These are phyloP conservation scores for Troides helena DNA, from an alignment of 2,888 invertebrate species.

Conservation along the genomic window DNA sequence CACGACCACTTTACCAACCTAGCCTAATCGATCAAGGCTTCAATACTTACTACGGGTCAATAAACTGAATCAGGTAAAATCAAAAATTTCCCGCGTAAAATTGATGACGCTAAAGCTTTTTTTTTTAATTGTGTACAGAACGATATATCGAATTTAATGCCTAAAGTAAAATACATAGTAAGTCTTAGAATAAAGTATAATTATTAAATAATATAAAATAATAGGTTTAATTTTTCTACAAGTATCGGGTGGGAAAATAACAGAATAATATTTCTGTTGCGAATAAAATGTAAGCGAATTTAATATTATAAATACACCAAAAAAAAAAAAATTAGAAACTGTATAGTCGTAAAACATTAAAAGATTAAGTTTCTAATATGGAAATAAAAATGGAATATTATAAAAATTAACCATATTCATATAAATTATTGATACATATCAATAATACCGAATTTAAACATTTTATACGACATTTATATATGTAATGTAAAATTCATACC, in stretches of 20 bases:
- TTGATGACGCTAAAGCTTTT: not conserved
- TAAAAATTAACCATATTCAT: not conserved
- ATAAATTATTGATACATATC: not conserved
- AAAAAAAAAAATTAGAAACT: not conserved
- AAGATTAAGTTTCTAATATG: not conserved
- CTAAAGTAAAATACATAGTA: not conserved
- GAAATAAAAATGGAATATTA: not conserved
- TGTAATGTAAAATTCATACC: not conserved
- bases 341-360: not conserved
- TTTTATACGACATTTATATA: not conserved
- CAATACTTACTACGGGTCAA: not conserved
- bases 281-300: not conserved
- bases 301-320: not conserved
- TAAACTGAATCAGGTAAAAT: not conserved
- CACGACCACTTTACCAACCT: not conserved
- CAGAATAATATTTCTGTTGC: not conserved
- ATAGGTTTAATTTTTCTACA: not conserved
- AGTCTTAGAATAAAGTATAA: not conserved
- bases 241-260: not conserved
- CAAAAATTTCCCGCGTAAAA: not conserved
- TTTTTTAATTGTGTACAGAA: not conserved
- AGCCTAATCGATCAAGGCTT: not conserved
- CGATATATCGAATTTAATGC: not conserved
- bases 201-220: not conserved
- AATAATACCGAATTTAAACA: not conserved